These are phyloP conservation scores for Phasianus colchicus DNA, from an alignment of 2,113 vertebrate species.

Conservation along the genomic window DNA sequence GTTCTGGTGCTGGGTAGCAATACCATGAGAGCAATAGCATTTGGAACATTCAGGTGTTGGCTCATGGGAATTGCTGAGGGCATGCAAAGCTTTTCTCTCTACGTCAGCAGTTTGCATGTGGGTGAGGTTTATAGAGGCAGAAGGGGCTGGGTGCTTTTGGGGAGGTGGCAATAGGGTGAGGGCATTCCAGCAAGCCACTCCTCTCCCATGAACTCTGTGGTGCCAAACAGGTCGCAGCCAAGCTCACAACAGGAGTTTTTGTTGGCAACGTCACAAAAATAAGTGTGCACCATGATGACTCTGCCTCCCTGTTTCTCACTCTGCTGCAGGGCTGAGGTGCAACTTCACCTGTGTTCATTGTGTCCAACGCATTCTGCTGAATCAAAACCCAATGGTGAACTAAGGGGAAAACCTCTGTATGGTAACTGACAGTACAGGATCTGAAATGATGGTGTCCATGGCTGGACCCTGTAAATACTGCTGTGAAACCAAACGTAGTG, in stretches of 20 bases:
- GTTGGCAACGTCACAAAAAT: neutral
- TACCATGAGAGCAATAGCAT: neutral
- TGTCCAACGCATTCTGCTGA: too few species aligned
- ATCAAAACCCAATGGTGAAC: neutral
- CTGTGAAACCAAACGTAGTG: accelerated
- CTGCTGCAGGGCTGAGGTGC: neutral
- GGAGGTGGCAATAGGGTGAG: neutral
- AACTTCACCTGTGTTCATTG: accelerated
- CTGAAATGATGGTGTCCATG: neutral
- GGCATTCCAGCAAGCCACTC: accelerated
- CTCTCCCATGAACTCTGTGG: neutral
- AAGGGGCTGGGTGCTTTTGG: neutral
- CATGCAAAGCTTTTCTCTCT: neutral
- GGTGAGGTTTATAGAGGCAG: neutral
- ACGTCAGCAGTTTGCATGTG: neutral
- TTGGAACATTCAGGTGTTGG: neutral
- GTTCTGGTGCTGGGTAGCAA: neutral
- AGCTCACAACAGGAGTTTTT: neutral
- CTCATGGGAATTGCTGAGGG: neutral
- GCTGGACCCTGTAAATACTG: neutral
- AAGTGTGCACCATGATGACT: neutral
- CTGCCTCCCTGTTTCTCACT: neutral
- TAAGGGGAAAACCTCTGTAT: neutral
- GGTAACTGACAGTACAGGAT: neutral
- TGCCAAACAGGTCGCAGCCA: neutral